phyloP scores from a whole-genome alignment of 92 coral and sea anemone genomes.

The Heteractis magnifica region DNA sequence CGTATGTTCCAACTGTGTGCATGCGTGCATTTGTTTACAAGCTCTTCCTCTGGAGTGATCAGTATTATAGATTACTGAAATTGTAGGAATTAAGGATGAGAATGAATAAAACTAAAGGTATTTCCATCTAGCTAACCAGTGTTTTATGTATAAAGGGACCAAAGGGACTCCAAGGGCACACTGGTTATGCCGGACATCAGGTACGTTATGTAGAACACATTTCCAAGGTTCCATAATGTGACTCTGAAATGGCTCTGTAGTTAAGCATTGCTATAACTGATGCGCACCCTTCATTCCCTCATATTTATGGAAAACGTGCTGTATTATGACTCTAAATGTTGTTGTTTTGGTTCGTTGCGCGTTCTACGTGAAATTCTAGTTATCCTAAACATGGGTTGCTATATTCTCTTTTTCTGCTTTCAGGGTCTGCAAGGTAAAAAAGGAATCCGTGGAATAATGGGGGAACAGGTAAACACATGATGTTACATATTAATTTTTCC shows the following conservation, averaged over 20 bases:
- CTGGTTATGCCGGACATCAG: conserved; percentile 69
- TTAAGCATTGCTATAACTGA: no score
- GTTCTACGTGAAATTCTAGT: background rate
- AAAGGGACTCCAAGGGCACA: conserved; percentile 60
- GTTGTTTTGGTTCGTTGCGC: no score
- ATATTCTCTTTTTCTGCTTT: background rate
- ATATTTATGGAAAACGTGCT: no score
- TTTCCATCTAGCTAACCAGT: background rate
- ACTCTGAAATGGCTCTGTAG: background rate
- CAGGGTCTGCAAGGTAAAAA: conserved; percentile 61
- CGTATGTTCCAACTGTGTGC: background rate
- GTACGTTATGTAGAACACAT: conserved; percentile 19
- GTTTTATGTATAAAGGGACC: conserved; percentile 48
- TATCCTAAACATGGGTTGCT: background rate
- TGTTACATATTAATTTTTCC: background rate
- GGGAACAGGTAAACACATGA: conserved; percentile 48
- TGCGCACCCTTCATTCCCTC: no score
- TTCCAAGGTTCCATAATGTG: background rate
- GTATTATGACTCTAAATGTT: no score
- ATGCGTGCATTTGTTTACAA: background rate
- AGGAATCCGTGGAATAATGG: conserved; percentile 53
- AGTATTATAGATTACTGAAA: background rate
- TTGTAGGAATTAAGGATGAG: background rate
- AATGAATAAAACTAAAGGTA: background rate
- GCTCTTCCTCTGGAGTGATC: background rate